Conservation (phyloP, 2,113 vertebrate genomes). For the Lophotis ruficrista region DNA sequence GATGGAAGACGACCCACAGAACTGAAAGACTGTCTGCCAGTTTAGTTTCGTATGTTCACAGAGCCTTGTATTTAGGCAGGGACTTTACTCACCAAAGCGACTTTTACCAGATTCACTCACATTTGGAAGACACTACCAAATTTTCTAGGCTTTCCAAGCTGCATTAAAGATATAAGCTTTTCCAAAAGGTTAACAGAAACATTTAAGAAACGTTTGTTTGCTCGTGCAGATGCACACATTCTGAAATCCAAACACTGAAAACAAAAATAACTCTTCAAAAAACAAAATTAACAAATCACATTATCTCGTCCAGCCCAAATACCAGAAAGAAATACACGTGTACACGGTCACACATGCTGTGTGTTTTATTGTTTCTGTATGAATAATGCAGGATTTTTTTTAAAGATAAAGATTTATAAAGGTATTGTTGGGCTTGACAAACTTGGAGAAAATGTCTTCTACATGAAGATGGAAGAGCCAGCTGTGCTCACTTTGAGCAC, state of each 20-base stretch:
- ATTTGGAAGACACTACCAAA: not conserved
- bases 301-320: not conserved
- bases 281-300: not conserved
- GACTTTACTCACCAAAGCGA: not conserved
- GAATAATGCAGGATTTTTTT: not conserved
- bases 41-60: not conserved
- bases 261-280: not conserved
- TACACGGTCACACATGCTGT: rapidly evolving
- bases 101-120: not conserved
- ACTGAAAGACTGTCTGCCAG: not conserved
- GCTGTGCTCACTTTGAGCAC: not conserved
- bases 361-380: not conserved
- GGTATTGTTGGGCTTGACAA: not conserved
- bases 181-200: not conserved
- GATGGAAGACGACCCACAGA: not conserved
- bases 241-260: not conserved
- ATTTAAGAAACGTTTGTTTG: not conserved
- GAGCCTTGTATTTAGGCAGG: not conserved
- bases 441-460: not conserved
- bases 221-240: not conserved
- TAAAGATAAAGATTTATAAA: not conserved
- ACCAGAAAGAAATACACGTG: not conserved
- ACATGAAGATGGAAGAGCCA: not conserved
- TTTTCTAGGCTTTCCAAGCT: not conserved
- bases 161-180: not conserved